Evolutionary conservation across 2,888 invertebrate species (phyloP), one percentile per base, ranked within the genome.

Genomic region (Tetragnatha montana): DNA sequence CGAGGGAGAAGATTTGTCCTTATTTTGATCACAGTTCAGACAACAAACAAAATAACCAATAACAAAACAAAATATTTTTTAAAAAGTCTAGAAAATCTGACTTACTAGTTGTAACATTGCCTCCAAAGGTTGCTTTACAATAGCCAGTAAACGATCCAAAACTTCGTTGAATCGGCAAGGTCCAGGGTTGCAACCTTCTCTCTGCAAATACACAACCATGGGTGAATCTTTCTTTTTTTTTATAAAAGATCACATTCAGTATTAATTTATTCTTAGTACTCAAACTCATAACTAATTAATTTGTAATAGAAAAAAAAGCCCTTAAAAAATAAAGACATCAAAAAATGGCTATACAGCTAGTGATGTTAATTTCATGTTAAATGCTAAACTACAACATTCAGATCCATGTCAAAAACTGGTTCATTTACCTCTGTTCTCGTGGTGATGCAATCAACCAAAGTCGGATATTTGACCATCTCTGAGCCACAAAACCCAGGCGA

Each of bases 371-470:
- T n/a, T n/a, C n/a, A n/a, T n/a, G n/a, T 2, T n/a, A 68, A 3
- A 68, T 3, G n/a, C 6, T 17, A 68, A 68, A 4, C n/a, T 3
- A 68, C n/a, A 68, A 35, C 60, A 60, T 60, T 60, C 10, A 60
- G 10, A 60, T 14, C 6, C 60, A 10, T 60, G 60, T 0, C 10
- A 17, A 60, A 60, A 60, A 8, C 17, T 60, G 10, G 17, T 6
- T 4, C 50, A 79, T 93, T 93, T 74, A 94, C 93, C 93, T 95
- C 95, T 71, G 94, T 96, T 90, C 96, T 95, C 93, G 95, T 95
- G 90, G 95, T 96, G 95, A 97, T 96, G 93, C 96, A 96, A 92
- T 96, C 96, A 0, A 96, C 96, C 60, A 97, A 94, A 91, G 96
- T 95, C 0, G 96, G 96, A 94, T 96, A 96, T 92, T 95, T 95